Percentiles rank a stretch among this genome's conserved stretches.
These are phyloP conservation scores for Anabas testudineus DNA, from an alignment of 2,797 vertebrate genomes.

Conservation along the genomic window DNA sequence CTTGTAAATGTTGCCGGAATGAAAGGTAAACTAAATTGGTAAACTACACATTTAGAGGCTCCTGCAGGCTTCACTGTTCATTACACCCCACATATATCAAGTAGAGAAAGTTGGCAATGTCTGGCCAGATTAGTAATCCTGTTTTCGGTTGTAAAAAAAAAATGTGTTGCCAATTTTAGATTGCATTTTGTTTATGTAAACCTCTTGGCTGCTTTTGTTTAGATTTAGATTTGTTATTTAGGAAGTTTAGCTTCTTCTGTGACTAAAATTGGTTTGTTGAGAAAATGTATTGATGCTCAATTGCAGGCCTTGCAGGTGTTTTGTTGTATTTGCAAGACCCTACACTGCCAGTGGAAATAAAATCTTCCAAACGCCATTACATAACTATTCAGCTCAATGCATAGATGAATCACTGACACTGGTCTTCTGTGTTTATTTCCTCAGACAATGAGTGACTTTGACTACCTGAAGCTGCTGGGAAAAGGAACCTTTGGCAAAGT, in stretches of 20 bases:
- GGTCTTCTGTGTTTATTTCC: conserved; percentile 12
- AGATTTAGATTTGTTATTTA: background rate
- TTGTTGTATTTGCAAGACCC: background rate
- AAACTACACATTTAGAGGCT: background rate
- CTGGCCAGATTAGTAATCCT: too few relatives aligned
- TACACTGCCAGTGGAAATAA: background rate
- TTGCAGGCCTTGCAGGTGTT: too few relatives aligned
- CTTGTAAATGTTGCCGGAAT: conserved; percentile 14
- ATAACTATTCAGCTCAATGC: background rate
- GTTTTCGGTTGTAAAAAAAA: too few relatives aligned
- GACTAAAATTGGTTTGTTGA: background rate
- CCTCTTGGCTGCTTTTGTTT: background rate
- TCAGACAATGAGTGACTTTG: conserved; percentile 99
- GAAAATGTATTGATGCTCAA: background rate
- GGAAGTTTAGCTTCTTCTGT: background rate
- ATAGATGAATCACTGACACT: background rate
- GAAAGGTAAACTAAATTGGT: background rate
- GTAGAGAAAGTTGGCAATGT: too few relatives aligned
- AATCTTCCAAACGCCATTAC: background rate
- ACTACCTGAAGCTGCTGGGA: conserved; percentile 98
- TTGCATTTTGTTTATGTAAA: too few relatives aligned
- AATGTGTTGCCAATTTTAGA: too few relatives aligned
- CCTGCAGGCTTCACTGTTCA: background rate
- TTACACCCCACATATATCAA: background rate
- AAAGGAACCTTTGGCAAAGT: conserved; percentile 99